A percentile compares a stretch with the other conserved stretches of the same genome.
Conservation (phyloP, 1,140 invertebrate genomes). For the Zaprionus davidi region DNA sequence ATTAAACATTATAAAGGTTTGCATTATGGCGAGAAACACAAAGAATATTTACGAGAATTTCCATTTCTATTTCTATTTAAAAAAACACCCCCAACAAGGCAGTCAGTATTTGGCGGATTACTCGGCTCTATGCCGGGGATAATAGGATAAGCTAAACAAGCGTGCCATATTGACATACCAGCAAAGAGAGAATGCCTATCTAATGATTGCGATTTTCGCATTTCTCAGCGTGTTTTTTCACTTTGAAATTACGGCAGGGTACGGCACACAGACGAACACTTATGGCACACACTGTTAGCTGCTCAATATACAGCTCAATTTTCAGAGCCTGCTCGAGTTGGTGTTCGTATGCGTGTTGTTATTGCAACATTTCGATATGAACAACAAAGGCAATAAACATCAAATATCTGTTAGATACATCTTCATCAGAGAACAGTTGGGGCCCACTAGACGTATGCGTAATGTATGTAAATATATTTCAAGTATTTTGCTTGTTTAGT, state of each 20-base stretch:
- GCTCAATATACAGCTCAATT: neutral
- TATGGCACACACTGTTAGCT: neutral
- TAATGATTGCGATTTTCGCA: slow-evolving; percentile 61
- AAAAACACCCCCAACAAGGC: neutral
- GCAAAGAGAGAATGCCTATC: slow-evolving; percentile 45
- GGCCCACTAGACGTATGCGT: slow-evolving; percentile 74
- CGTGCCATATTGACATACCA: slow-evolving; percentile 20
- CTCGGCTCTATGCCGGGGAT: neutral
- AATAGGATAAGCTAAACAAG: slow-evolving; percentile 22
- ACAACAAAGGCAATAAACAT: slow-evolving; percentile 75
- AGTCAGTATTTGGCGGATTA: neutral
- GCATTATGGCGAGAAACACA: neutral
- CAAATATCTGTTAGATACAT: slow-evolving; percentile 82
- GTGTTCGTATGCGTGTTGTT: slow-evolving; percentile 21
- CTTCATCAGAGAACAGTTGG: slow-evolving; percentile 62
- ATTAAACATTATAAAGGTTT: neutral
- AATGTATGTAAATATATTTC: slow-evolving; percentile 82
- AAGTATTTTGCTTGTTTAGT: slow-evolving; percentile 79
- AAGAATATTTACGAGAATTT: slow-evolving; percentile 2
- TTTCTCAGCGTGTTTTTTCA: slow-evolving; percentile 26
- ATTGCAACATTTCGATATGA: slow-evolving; percentile 66
- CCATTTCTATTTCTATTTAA: neutral
- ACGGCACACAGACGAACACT: neutral
- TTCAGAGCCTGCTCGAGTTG: no score
- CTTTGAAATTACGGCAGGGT: slow-evolving; percentile 22